A percentile compares a stretch with the other conserved stretches of the same genome.
Conservation (phyloP, 2,113 vertebrate genomes). For the Oncorhynchus masou region DNA sequence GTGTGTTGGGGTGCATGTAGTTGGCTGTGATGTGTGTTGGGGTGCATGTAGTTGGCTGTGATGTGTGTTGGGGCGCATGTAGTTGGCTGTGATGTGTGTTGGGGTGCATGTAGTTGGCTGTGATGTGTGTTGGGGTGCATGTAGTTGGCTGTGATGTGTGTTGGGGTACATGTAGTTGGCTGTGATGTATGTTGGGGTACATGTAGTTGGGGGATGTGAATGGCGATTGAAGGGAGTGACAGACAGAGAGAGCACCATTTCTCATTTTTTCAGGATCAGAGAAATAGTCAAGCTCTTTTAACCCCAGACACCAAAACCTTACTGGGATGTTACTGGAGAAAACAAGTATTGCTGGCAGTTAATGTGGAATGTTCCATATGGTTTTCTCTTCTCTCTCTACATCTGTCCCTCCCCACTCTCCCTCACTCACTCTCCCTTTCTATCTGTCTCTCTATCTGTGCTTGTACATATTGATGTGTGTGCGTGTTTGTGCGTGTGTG, state of each 20-base stretch:
- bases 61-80: conserved; percentile 19
- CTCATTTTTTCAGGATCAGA: conserved; percentile 41
- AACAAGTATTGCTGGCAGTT: not conserved
- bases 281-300: conserved; percentile 39
- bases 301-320: conserved; percentile 17
- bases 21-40: conserved; percentile 21
- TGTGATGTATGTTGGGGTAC: conserved; percentile 24
- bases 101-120: conserved; percentile 30
- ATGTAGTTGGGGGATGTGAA: conserved; percentile 40
- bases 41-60: conserved; percentile 28
- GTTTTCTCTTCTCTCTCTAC: not conserved
- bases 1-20: conserved; percentile 26
- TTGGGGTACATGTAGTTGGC: not conserved
- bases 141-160: conserved; percentile 20
- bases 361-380: conserved; percentile 25
- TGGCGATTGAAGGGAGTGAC: conserved; percentile 20
- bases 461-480: too few species aligned
- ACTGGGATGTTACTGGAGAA: conserved; percentile 23
- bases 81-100: conserved; percentile 26
- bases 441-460: not conserved
- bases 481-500: too few species aligned
- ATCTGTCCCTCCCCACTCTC: not conserved
- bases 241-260: conserved; percentile 10
- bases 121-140: conserved; percentile 16
- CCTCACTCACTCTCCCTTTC: not conserved